These are phyloP conservation scores for Eremophila alpestris DNA, from an alignment of 2,797 vertebrate species.

Conservation along the genomic window DNA sequence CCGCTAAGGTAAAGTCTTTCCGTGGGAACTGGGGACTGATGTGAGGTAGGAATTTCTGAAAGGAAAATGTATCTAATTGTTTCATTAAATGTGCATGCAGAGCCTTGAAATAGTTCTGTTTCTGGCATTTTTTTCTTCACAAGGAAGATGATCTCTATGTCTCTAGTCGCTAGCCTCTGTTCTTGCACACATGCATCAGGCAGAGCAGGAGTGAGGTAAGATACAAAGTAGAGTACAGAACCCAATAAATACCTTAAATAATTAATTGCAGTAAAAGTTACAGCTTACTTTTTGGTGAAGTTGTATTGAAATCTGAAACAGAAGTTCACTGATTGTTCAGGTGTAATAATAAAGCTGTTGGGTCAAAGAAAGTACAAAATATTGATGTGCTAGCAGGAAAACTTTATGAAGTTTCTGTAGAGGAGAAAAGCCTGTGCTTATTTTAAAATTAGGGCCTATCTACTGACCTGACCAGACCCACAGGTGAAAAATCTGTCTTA, in stretches of 20 bases:
- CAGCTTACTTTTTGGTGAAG: not conserved
- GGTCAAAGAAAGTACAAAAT: not conserved
- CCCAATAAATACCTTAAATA: not conserved
- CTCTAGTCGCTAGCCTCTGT: not conserved
- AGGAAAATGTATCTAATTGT: not conserved
- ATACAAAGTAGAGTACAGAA: not conserved
- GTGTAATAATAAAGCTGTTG: not conserved
- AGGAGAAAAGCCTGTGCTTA: not conserved
- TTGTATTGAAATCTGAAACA: not conserved
- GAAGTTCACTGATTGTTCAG: not conserved
- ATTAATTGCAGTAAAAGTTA: not conserved
- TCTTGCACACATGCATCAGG: not conserved
- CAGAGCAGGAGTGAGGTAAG: not conserved
- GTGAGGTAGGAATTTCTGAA: not conserved
- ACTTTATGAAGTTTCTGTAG: not conserved
- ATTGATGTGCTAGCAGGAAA: not conserved
- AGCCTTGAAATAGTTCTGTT: not conserved
- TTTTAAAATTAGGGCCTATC: not conserved
- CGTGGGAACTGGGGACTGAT: not conserved
- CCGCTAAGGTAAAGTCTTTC: rapidly evolving
- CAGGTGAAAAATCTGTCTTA: not conserved
- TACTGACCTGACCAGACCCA: not conserved
- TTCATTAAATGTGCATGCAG: not conserved
- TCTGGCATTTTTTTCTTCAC: not conserved
- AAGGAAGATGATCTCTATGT: not conserved